A percentile compares a stretch with the other conserved stretches of the same genome.
Evolutionary conservation across 2,113 vertebrate genomes (phyloP).

Genomic region (Lontra canadensis): DNA sequence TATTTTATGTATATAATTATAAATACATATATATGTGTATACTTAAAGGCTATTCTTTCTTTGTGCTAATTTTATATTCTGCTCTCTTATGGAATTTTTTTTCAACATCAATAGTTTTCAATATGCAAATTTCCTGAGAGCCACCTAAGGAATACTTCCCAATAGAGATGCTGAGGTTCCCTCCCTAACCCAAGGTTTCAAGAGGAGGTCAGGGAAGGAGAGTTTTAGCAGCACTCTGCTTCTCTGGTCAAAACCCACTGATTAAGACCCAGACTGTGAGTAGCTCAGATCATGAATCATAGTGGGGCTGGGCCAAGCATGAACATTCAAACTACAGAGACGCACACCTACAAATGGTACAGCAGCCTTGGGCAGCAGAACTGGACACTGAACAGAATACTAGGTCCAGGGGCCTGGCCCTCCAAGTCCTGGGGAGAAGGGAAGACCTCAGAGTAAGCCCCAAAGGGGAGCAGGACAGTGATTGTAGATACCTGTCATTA

Average conservation of each 20-base stretch:
- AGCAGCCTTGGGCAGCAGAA: too few species aligned
- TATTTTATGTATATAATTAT: not conserved
- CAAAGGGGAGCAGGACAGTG: not conserved
- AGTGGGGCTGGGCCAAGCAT: not conserved
- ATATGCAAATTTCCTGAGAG: not conserved
- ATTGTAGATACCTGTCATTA: not conserved
- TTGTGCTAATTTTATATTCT: not conserved
- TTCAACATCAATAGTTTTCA: not conserved
- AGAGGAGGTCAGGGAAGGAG: not conserved
- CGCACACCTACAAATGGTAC: not conserved
- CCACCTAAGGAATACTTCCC: not conserved
- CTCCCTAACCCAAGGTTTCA: fast-evolving
- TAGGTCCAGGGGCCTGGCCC: fast-evolving
- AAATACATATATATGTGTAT: not conserved
- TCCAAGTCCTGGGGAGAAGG: not conserved
- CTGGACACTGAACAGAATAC: not conserved
- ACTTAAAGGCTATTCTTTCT: not conserved
- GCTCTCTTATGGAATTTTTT: not conserved
- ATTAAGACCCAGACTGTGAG: not conserved
- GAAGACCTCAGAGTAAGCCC: not conserved
- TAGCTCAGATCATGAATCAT: not conserved
- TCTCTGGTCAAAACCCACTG: not conserved
- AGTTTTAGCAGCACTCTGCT: too few species aligned
- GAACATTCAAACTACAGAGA: not conserved
- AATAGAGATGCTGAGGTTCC: not conserved